Evolutionary conservation across 1,140 invertebrate species (phyloP), one percentile per base, ranked within the genome.

Genomic region (Drosophila sturtevanti): DNA sequence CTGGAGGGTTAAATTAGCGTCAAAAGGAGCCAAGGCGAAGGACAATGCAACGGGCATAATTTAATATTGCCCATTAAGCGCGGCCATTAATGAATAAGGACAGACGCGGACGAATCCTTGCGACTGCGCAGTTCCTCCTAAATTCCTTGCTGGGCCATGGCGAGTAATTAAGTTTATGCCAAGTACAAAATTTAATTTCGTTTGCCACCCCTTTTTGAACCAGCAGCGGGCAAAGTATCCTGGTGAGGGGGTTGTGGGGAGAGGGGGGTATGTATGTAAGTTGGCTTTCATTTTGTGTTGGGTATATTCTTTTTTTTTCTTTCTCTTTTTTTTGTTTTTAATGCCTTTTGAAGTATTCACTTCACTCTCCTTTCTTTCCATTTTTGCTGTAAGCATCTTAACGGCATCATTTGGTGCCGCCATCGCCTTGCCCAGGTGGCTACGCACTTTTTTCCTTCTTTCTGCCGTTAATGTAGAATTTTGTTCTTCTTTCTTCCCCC

Each of bases 161-260:
- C 79, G 68, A 89, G 84, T 89, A 89, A 89, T 89, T 89, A 89
- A 89, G 84, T 89, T 89, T 89, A 89, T 89, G 84, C 80, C 84
- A 89, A 89, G 82, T 86, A 86, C 82, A 89, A 89, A 89, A 89
- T 89, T 89, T 89, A 89, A 89, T 89, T 89, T 87, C 84, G 79
- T 82, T 82, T 77, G 68, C 84, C 84, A 89, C 84, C 84, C 84
- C 73, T 89, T 89, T 76, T 72, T 65, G 9, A 48, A 63, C n/a
- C n/a, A n/a, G 63, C 60, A 24, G 44, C 48, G 24, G 64, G 55
- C 7, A 18, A 18, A 10, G 16, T 48, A n/a, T n/a, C n/a, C n/a
- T n/a, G n/a, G n/a, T n/a, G 27, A 31, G 27, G 5, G 27, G 27
- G 41, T 16, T 14, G 1, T 14, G 14, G 41, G 1, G 14, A 3